Conservation (phyloP, 2,888 invertebrate genomes). For the Entomobrya multifasciata region DNA sequence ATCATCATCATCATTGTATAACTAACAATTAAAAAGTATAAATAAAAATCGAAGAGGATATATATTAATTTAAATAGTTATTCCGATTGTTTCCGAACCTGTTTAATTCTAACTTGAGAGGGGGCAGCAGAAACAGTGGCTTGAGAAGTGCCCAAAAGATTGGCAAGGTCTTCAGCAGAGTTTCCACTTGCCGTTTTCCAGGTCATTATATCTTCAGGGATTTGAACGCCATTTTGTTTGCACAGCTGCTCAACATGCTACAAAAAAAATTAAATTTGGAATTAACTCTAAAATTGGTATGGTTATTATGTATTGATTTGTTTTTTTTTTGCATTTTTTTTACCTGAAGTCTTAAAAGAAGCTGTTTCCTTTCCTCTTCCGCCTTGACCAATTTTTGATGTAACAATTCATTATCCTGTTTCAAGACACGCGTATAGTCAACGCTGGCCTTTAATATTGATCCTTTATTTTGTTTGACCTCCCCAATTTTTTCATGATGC, state of each 20-base stretch:
- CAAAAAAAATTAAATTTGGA: background rate
- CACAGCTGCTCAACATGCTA: constrained; percentile 73
- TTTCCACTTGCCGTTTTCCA: constrained; percentile 82
- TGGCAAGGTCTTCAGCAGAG: constrained; percentile 80
- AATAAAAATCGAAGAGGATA: too few relatives aligned
- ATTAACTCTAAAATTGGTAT: background rate
- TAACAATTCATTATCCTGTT: constrained; percentile 85
- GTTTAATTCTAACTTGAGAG: constrained; percentile 76
- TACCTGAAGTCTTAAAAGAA: constrained; percentile 92
- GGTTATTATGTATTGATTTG: background rate
- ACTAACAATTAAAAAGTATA: too few relatives aligned
- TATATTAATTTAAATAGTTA: too few relatives aligned
- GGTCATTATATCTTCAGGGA: constrained; percentile 85
- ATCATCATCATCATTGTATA: background rate
- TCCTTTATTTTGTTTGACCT: constrained; percentile 95
- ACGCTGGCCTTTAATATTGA: constrained; percentile 99
- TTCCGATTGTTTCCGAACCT: too few relatives aligned
- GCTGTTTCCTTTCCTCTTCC: constrained; percentile 90
- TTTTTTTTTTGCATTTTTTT: constrained; percentile 20
- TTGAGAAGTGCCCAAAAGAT: constrained; percentile 62
- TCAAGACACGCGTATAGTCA: constrained; percentile 95
- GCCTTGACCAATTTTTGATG: constrained; percentile 90
- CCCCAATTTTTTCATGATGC: constrained; percentile 93
- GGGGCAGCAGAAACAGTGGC: too few relatives aligned
- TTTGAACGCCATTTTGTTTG: constrained; percentile 74